phyloP scores from a whole-genome alignment of 30 jellyfish, hydroid and myxozoan species.

The Aurelia aurita complex sp. Pacific region DNA sequence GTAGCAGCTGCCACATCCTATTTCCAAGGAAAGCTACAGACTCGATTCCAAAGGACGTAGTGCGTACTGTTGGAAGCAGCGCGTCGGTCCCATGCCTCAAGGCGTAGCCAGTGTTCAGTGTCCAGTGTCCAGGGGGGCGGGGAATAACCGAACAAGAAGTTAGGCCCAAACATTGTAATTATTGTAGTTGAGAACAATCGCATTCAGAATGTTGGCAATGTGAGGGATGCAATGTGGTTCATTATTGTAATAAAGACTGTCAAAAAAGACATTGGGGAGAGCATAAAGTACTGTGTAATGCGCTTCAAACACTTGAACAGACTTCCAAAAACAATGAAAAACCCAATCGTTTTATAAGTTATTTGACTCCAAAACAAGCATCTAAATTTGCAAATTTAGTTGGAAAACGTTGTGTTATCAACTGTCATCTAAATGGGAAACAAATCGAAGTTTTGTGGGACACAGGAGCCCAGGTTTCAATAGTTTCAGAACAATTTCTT shows the following conservation, averaged over 20 bases:
- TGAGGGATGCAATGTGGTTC: constrained; percentile 35
- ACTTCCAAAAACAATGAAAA: constrained; percentile 9
- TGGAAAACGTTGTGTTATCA: constrained; percentile 36
- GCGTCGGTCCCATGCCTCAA: too few relatives aligned
- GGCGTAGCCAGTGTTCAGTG: too few relatives aligned
- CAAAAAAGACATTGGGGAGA: constrained; percentile 34
- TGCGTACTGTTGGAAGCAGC: too few relatives aligned
- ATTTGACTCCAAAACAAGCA: constrained; percentile 46
- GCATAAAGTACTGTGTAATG: constrained; percentile 27
- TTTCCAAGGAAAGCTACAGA: too few relatives aligned
- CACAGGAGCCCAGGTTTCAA: constrained; percentile 66
- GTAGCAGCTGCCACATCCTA: too few relatives aligned
- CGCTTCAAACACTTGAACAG: constrained; percentile 27
- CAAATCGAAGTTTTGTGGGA: constrained; percentile 39
- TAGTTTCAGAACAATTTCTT: constrained; percentile 26
- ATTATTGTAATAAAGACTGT: constrained; percentile 40
- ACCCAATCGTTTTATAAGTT: constrained; percentile 24
- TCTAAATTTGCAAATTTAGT: constrained; percentile 36
- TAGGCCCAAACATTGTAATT: constrained; percentile 33
- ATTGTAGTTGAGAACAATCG: constrained; percentile 26
- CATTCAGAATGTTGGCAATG: constrained; percentile 22
- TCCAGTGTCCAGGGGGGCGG: constrained; percentile 33
- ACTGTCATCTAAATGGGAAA: not conserved
- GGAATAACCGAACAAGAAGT: constrained; percentile 42
- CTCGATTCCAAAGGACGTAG: too few relatives aligned